Base-by-base conservation (phyloP, 2,113 vertebrate species). In the Helogale parvula region DNA sequence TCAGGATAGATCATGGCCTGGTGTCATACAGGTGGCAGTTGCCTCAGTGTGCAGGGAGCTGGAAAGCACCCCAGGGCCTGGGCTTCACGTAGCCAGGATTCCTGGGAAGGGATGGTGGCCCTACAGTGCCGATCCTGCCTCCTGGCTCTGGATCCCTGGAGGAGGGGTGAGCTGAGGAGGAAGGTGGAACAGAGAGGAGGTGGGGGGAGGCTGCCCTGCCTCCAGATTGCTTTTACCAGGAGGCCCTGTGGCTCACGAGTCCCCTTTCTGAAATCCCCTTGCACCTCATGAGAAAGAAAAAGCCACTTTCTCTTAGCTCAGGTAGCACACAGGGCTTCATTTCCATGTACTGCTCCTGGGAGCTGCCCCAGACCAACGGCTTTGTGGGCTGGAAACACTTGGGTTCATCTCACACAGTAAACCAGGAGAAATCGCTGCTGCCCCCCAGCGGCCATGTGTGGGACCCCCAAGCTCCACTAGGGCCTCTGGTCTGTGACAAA, bases 341-440 rank as follows among this genome's bases (percentile, higher is more conserved):
- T 38, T 52, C n/a, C 76, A 12, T 0, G 29, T 72, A 57, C 19
- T n/a, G 14, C 69, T 76, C 54, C 33, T 33, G 11, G 7, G 21
- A 23, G 65, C 14, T 47, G 38, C 41, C 54, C 29, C 33, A 17
- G 45, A 31, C 45, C 33, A 1, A 35, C 17, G 13, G 11, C 60
- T 52, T 33, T 12, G 6, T 1, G 33, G 57, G 5, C 72, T 27
- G 25, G 14, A 66, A 87, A 87, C 21, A 1, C 4, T 21, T 0
- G 3, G 50, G 0, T 63, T 29, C 4, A 23, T 11, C 11, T 63
- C 27, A 0, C 0, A 27, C 11, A 10, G 10, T 13, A 27, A 72
- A 47, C 41, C 16, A 0, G 38, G 83, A 57, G 97, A n/a, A 66
- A 33, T 41, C 87, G 17, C 80, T 50, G 72, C 96, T 98, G 97